Base-by-base conservation (phyloP, 53 echinoderm and acorn worm species). In the Temnopleurus reevesii region DNA sequence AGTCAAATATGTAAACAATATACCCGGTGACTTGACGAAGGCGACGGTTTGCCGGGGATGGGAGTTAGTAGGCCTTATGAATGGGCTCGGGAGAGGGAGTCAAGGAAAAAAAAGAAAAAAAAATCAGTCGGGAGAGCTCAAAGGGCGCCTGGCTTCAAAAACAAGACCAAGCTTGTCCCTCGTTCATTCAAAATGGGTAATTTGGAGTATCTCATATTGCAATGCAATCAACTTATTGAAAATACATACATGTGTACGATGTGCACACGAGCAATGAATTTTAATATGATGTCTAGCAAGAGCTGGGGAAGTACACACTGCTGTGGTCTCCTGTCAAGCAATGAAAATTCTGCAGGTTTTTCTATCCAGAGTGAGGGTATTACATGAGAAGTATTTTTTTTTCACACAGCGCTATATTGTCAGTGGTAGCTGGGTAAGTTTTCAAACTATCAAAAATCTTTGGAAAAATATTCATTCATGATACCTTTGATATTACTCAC, bases 1-100 rank as follows among this genome's bases (percentile, higher is more conserved):
- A 85, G 57, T 46, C 79, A 79, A 79, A 77, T 64, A 81, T 59
- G 85, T 85, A 85, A 85, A 85, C 60, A 85, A 85, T 85, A 85
- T 60, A 5, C 57, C 58, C 57, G 43, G 85, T 60, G 85, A 85
- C 85, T n/a, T 85, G 24, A 4, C 8, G 43, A 6, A 23, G 85
- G 85, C 85, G 85, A 85, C 85, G 46, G 25, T 44, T 3, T 60
- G 85, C 59, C 85, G 59, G 31, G 4, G 12, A 9, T 0, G 25
- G 33, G 23, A 60, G 46, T 59, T 53, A 34, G 23, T 36, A 8
- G 83, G 55, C 56, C 81, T 77, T 38, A 45, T 77, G 77, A 44
- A 38, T 77, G 77, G 77, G 49, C 1, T 13, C 21, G 18, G 34
- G 31, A 46, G 81, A 54, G 54, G 5, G 31, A 56, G 36, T 13